phyloP scores from a whole-genome alignment of 1,140 invertebrate genomes.

The Drosophila willistoni region DNA sequence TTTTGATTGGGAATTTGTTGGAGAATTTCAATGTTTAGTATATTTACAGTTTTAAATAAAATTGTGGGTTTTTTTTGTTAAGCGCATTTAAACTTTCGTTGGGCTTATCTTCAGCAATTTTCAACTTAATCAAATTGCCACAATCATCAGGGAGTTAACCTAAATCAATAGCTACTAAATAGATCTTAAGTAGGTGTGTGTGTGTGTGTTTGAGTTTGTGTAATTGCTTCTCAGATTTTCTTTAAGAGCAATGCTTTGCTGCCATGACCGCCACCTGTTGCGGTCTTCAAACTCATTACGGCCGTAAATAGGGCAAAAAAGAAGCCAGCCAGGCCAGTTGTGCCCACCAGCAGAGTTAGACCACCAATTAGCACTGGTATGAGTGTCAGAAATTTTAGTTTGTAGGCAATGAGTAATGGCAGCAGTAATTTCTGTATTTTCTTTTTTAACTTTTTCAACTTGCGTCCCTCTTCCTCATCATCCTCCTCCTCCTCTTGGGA shows the following conservation, averaged over 20 bases:
- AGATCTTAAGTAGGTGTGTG: conserved; percentile 28
- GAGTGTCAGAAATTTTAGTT: conserved; percentile 91
- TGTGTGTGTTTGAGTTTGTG: background rate
- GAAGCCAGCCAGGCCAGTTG: conserved; percentile 91
- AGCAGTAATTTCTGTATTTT: conserved; percentile 88
- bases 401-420: conserved; percentile 90
- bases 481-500: conserved; percentile 17
- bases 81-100: background rate
- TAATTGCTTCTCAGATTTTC: conserved; percentile 56
- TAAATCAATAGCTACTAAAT: conserved; percentile 12
- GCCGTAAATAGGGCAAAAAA: conserved; percentile 92
- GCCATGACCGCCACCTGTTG: conserved; percentile 54
- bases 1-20: background rate
- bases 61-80: background rate
- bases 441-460: conserved; percentile 84
- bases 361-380: conserved; percentile 90
- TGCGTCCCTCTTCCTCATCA: conserved; percentile 53
- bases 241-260: conserved; percentile 74
- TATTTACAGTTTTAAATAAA: conserved; percentile 8
- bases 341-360: conserved; percentile 88
- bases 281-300: conserved; percentile 85
- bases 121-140: background rate
- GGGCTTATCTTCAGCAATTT: background rate
- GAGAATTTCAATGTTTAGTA: background rate
- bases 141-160: conserved; percentile 2